Evolutionary conservation across 64 coral and sea anemone species (phyloP).

Genomic region (Pocillopora verrucosa): DNA sequence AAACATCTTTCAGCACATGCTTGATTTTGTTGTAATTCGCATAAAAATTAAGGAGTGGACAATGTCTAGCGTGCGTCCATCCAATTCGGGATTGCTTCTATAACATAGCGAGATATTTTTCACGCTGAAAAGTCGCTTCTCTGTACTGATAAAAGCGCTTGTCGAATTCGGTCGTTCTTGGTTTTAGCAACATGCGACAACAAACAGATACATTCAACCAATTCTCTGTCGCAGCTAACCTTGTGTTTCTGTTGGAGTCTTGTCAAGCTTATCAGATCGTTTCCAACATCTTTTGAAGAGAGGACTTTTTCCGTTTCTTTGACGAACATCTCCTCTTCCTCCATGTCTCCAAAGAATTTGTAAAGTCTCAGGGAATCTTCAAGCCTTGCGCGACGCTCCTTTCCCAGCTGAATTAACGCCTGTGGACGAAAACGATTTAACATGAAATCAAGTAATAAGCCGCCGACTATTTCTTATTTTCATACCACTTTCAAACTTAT

Average conservation of each 20-base stretch:
- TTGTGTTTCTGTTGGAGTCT: constrained; percentile 89
- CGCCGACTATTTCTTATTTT: too few species aligned
- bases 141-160: too few species aligned
- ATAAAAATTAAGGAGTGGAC: too few species aligned
- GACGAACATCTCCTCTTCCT: constrained; percentile 90
- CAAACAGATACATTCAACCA: too few species aligned
- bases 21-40: too few species aligned
- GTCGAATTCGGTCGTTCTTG: too few species aligned
- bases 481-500: too few species aligned
- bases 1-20: too few species aligned
- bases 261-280: constrained; percentile 87
- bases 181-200: background rate
- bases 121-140: too few species aligned
- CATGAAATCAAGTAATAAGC: background rate
- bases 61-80: too few species aligned
- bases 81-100: too few species aligned
- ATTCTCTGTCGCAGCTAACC: constrained; percentile 7
- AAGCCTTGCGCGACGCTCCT: constrained; percentile 75
- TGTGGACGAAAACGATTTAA: background rate
- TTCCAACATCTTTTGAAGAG: constrained; percentile 92
- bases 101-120: too few species aligned
- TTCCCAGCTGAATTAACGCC: constrained; percentile 65
- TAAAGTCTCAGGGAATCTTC: constrained; percentile 88
- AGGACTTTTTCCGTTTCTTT: constrained; percentile 85
- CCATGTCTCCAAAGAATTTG: constrained; percentile 85